phyloP scores from a whole-genome alignment of 2,888 invertebrate species.

The Ormyrus nitidulus region DNA sequence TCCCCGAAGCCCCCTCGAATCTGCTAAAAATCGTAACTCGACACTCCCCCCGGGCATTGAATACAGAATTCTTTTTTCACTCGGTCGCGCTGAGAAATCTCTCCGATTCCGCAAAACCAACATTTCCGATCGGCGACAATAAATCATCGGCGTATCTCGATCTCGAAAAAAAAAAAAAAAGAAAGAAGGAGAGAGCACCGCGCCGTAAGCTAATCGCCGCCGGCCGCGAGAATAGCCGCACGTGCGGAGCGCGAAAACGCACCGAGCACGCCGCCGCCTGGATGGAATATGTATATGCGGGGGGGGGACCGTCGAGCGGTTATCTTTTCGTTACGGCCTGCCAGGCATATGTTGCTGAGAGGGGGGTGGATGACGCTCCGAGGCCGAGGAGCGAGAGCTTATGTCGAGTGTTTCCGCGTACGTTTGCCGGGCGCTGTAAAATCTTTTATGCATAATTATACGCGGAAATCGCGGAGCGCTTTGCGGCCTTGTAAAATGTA shows the following conservation, averaged over 20 bases:
- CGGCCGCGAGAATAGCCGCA: conserved; percentile 26
- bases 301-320: conserved; percentile 58
- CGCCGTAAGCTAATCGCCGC: conserved; percentile 47
- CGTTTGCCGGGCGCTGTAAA: too few relatives aligned
- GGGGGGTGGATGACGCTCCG: conserved; percentile 40
- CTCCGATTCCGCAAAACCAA: conserved; percentile 35
- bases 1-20: too few relatives aligned
- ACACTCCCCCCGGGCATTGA: not conserved
- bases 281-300: not conserved
- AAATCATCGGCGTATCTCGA: conserved; percentile 47
- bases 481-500: too few relatives aligned
- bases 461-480: too few relatives aligned
- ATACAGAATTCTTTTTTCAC: not conserved
- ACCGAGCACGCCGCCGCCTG: conserved; percentile 13
- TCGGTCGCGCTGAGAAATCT: conserved; percentile 23
- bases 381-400: not conserved
- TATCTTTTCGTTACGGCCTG: conserved; percentile 74
- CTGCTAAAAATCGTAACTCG: not conserved
- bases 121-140: conserved; percentile 37
- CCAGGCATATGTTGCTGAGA: conserved; percentile 70
- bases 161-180: not conserved
- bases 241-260: conserved; percentile 42
- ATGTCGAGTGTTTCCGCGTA: too few relatives aligned
- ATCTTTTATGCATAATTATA: too few relatives aligned
- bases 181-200: conserved; percentile 27